Conservation (phyloP, 2,888 invertebrate species). For the Coleophora deauratella region DNA sequence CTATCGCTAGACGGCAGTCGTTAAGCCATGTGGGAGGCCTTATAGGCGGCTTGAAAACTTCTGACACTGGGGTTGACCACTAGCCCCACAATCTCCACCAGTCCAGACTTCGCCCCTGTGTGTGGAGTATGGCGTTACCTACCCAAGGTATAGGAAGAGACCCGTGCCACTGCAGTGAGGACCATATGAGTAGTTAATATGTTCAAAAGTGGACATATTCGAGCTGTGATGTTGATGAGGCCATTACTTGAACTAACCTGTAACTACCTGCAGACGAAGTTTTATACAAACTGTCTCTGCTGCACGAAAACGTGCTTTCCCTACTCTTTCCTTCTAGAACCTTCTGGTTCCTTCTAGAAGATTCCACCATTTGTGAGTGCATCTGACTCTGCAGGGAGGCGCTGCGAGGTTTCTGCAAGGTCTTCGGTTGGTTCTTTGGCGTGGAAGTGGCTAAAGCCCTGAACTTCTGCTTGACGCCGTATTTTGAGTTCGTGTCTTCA, state of each 20-base stretch:
- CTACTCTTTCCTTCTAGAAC: constrained; percentile 19
- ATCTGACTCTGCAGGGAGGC: constrained; percentile 35
- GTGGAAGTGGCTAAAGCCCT: constrained; percentile 43
- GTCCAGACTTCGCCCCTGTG: too few species aligned
- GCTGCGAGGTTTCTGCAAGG: constrained; percentile 31
- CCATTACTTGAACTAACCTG: constrained; percentile 13
- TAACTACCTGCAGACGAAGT: constrained; percentile 35
- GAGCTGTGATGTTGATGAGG: too few species aligned
- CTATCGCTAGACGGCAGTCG: too few species aligned
- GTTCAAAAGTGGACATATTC: too few species aligned
- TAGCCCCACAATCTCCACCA: too few species aligned
- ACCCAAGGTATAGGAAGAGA: too few species aligned
- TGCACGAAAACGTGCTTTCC: constrained; percentile 26
- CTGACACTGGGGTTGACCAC: too few species aligned
- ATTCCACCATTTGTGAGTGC: constrained; percentile 7
- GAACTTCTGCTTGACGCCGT: constrained; percentile 34
- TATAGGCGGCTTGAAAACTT: too few species aligned
- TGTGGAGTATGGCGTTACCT: too few species aligned
- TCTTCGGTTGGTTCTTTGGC: constrained; percentile 27
- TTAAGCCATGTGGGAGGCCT: too few species aligned
- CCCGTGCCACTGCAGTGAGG: too few species aligned
- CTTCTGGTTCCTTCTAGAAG: constrained; percentile 19
- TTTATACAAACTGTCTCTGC: constrained; percentile 35
- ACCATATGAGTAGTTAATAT: too few species aligned
- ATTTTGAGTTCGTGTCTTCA: constrained; percentile 50